A percentile compares a stretch with the other conserved stretches of the same genome.
Conservation (phyloP, 2,113 vertebrate species). For the Cyanoramphus novaezelandiae region DNA sequence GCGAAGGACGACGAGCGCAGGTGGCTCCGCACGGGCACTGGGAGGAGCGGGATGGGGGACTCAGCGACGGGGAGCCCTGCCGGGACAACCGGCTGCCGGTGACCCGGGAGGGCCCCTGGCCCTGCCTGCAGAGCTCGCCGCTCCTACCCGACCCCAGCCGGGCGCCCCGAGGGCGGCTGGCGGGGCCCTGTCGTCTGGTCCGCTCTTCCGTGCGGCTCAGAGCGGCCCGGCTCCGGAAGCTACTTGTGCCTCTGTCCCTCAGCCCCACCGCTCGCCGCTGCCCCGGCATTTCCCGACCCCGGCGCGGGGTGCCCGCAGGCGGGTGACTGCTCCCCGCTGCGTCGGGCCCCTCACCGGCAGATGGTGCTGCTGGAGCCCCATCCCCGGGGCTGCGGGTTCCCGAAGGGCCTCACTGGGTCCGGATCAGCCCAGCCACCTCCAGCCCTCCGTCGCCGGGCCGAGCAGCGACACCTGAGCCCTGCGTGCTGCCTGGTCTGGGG, state of each 20-base stretch:
- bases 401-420: background rate
- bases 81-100: background rate
- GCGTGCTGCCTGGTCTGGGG: too few relatives aligned
- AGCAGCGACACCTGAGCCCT: background rate
- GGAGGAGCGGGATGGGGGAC: background rate
- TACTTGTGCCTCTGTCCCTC: background rate
- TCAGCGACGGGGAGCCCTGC: background rate
- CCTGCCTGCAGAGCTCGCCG: background rate
- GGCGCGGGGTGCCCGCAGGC: background rate
- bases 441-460: background rate
- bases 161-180: background rate
- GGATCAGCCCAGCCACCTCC: background rate
- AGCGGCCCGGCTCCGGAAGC: background rate
- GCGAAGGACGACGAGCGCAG: too few relatives aligned
- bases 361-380: constrained; percentile 23
- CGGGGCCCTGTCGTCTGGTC: too few relatives aligned
- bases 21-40: background rate
- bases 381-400: background rate
- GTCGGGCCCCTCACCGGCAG: constrained; percentile 26
- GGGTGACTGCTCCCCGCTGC: background rate
- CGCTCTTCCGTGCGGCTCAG: background rate
- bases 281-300: background rate
- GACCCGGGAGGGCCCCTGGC: background rate
- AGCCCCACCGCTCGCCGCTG: background rate
- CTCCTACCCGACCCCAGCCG: background rate